Percentiles rank a stretch among this genome's conserved stretches.
phyloP scores from a whole-genome alignment of 2,888 invertebrate genomes.

The Agrilus biguttatus region DNA sequence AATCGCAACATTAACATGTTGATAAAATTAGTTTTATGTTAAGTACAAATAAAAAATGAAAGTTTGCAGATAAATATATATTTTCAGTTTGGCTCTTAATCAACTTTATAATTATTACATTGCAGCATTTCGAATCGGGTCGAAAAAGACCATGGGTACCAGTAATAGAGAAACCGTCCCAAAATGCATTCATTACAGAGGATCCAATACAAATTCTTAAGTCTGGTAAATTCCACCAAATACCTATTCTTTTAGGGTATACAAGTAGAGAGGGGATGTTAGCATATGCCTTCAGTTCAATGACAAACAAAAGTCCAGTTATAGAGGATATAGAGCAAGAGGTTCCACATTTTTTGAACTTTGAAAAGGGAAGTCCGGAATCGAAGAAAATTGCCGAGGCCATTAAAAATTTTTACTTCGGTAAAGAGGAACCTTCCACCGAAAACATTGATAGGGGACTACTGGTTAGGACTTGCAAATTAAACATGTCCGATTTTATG shows the following conservation, averaged over 20 bases:
- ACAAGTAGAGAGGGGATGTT: neutral
- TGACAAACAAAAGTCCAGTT: too few relatives aligned
- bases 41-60: too few relatives aligned
- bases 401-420: slow-evolving; percentile 21
- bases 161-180: slow-evolving; percentile 5
- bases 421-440: slow-evolving; percentile 13
- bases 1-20: too few relatives aligned
- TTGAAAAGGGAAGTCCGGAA: slow-evolving; percentile 14
- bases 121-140: too few relatives aligned
- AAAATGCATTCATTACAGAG: slow-evolving; percentile 1
- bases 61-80: too few relatives aligned
- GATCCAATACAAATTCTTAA: neutral
- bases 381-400: slow-evolving; percentile 14
- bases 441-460: slow-evolving; percentile 8
- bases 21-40: too few relatives aligned
- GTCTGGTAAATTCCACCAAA: neutral
- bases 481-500: neutral
- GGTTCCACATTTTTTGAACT: slow-evolving; percentile 14
- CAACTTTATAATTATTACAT: too few relatives aligned
- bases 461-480: too few relatives aligned
- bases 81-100: too few relatives aligned
- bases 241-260: slow-evolving; percentile 1
- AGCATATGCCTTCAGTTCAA: neutral
- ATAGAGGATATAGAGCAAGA: slow-evolving; percentile 5
- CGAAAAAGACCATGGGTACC: neutral